Conservation (phyloP, 2,888 invertebrate species). For the Athrips mouffetella region DNA sequence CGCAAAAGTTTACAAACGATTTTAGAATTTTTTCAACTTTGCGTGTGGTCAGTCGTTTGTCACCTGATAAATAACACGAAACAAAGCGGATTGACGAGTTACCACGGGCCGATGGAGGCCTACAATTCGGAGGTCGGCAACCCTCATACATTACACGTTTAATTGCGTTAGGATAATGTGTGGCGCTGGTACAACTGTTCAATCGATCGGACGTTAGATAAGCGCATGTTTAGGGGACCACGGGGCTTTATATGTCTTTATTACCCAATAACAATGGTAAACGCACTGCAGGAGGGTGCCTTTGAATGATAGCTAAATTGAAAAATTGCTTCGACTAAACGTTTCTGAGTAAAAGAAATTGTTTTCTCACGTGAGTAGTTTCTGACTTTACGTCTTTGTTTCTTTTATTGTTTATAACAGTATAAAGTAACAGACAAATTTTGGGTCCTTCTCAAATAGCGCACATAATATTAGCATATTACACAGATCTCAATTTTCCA, state of each 20-base stretch:
- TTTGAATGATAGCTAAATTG: conserved; percentile 44
- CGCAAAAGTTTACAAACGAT: conserved; percentile 29
- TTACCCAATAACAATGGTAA: conserved; percentile 51
- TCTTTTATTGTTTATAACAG: too few relatives aligned
- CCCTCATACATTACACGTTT: conserved; percentile 44
- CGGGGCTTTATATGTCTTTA: conserved; percentile 52
- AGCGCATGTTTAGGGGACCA: conserved; percentile 51
- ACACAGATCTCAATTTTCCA: too few relatives aligned
- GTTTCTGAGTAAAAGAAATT: conserved; percentile 18
- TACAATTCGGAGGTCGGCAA: conserved; percentile 21
- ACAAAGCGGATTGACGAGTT: conserved; percentile 7
- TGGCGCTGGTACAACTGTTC: conserved; percentile 51
- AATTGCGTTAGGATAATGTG: conserved; percentile 54
- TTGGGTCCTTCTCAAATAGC: too few relatives aligned
- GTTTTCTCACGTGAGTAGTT: conserved; percentile 10
- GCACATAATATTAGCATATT: too few relatives aligned
- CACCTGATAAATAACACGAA: conserved; percentile 5
- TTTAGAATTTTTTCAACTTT: too few relatives aligned
- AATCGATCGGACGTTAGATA: conserved; percentile 55
- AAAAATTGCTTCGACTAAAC: conserved; percentile 33
- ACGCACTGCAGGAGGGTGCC: conserved; percentile 40
- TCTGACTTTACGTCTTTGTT: conserved; percentile 4
- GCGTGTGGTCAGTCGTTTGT: too few relatives aligned
- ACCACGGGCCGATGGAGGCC: conserved; percentile 1
- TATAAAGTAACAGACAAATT: too few relatives aligned